Conservation (phyloP, 2,888 invertebrate species). For the Neria commutata region DNA sequence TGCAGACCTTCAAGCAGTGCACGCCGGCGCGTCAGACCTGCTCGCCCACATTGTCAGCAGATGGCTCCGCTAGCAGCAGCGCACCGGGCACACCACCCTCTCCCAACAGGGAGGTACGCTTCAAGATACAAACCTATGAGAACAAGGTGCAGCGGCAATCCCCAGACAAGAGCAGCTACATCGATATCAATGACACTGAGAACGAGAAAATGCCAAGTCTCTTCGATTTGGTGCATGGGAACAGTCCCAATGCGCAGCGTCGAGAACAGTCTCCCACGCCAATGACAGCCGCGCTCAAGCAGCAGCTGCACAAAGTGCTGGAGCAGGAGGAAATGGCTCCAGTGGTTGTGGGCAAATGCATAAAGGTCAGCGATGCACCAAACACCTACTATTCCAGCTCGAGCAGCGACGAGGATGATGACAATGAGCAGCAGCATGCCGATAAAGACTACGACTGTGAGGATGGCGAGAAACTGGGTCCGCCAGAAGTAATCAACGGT, state of each 20-base stretch:
- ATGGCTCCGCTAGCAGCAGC: conserved; percentile 36
- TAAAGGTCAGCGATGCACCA: conserved; percentile 48
- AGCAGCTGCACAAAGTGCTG: conserved; percentile 36
- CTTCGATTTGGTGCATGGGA: conserved; percentile 75
- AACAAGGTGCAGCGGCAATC: conserved; percentile 46
- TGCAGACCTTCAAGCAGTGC: conserved; percentile 52
- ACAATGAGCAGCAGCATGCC: conserved; percentile 36
- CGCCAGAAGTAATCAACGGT: conserved; percentile 60
- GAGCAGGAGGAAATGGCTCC: conserved; percentile 44
- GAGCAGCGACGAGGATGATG: conserved; percentile 53
- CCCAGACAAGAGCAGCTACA: conserved; percentile 30
- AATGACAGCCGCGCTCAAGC: conserved; percentile 8
- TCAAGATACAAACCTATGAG: conserved; percentile 61
- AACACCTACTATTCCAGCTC: conserved; percentile 52
- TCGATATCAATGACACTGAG: conserved; percentile 58
- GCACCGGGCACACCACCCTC: conserved; percentile 42
- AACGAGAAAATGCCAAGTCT: conserved; percentile 68
- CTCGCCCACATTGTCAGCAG: too few species aligned
- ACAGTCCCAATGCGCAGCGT: conserved; percentile 42
- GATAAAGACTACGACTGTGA: conserved; percentile 59
- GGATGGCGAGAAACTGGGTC: conserved; percentile 61
- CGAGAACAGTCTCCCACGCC: conserved; percentile 54
- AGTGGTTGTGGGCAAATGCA: conserved; percentile 56
- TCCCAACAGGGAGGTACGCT: conserved; percentile 54
- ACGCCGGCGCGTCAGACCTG: conserved; percentile 15